Conservation (phyloP, 2,888 invertebrate species). For the Teinopalpus imperialis region DNA sequence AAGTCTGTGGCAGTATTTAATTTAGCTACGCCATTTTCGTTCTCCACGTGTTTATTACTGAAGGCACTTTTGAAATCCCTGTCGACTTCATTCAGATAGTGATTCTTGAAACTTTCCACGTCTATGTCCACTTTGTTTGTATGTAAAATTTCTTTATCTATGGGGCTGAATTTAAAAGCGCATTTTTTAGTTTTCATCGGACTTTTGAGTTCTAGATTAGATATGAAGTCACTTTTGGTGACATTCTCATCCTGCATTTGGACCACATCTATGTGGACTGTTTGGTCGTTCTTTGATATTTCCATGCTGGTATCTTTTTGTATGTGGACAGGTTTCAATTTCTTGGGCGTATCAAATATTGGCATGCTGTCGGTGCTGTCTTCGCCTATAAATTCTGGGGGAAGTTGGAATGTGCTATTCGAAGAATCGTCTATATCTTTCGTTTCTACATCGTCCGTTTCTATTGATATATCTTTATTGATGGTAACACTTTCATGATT, state of each 20-base stretch:
- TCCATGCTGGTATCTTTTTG: conserved; percentile 55
- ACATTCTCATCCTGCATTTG: conserved; percentile 38
- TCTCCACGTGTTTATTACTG: conserved; percentile 32
- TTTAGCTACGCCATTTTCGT: neutral
- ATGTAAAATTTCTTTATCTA: conserved; percentile 43
- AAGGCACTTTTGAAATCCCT: conserved; percentile 35
- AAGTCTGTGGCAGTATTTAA: neutral
- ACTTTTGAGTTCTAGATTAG: conserved; percentile 29
- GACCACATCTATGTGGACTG: conserved; percentile 48
- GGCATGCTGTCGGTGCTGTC: conserved; percentile 35
- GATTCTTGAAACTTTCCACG: conserved; percentile 59
- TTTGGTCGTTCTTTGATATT: conserved; percentile 53
- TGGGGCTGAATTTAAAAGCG: conserved; percentile 48
- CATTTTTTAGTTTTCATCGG: conserved; percentile 37
- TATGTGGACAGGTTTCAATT: conserved; percentile 48
- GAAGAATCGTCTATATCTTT: conserved; percentile 32
- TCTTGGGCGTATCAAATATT: conserved; percentile 44
- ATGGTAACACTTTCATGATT: too few species aligned
- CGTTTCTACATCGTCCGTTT: conserved; percentile 1
- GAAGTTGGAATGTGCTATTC: conserved; percentile 38
- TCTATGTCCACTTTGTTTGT: conserved; percentile 47
- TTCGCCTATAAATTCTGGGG: conserved; percentile 41
- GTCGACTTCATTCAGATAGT: conserved; percentile 55
- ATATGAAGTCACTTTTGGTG: conserved; percentile 8
- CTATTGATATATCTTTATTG: too few species aligned